Evolutionary conservation across 2,113 vertebrate genomes (phyloP).

Genomic region (Podilymbus podiceps): DNA sequence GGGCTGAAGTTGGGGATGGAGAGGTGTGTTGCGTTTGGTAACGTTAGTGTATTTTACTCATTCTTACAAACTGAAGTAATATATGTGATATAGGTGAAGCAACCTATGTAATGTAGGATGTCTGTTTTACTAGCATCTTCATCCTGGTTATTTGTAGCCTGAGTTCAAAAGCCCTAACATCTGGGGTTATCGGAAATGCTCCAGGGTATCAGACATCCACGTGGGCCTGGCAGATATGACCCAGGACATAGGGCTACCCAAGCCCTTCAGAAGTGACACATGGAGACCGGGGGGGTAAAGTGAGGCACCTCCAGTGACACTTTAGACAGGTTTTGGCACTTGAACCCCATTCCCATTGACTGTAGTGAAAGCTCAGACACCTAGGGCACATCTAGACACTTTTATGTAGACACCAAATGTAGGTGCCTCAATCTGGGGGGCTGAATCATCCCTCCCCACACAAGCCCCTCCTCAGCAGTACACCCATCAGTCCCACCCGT

Average conservation of each 20-base stretch:
- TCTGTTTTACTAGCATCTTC: not conserved
- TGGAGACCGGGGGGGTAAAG: not conserved
- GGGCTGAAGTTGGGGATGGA: not conserved
- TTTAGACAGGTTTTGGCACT: not conserved
- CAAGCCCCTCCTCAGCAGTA: not conserved
- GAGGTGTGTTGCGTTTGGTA: not conserved
- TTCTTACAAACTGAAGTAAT: not conserved
- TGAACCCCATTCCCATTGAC: not conserved
- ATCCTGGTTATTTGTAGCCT: too few relatives aligned
- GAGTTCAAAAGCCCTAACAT: not conserved
- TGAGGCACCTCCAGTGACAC: not conserved
- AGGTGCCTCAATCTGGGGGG: not conserved
- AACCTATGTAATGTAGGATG: too few relatives aligned
- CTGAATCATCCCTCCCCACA: not conserved
- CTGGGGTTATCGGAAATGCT: not conserved
- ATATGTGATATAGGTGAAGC: not conserved
- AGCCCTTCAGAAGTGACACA: not conserved
- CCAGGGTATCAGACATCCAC: too few relatives aligned
- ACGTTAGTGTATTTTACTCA: not conserved
- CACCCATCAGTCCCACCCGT: not conserved
- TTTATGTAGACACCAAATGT: not conserved
- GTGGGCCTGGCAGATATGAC: not conserved
- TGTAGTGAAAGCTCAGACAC: not conserved
- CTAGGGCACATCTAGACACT: not conserved
- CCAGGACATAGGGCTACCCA: not conserved